Base-by-base conservation (phyloP, 2,888 invertebrate species). In the Stictocephala bisonia region DNA sequence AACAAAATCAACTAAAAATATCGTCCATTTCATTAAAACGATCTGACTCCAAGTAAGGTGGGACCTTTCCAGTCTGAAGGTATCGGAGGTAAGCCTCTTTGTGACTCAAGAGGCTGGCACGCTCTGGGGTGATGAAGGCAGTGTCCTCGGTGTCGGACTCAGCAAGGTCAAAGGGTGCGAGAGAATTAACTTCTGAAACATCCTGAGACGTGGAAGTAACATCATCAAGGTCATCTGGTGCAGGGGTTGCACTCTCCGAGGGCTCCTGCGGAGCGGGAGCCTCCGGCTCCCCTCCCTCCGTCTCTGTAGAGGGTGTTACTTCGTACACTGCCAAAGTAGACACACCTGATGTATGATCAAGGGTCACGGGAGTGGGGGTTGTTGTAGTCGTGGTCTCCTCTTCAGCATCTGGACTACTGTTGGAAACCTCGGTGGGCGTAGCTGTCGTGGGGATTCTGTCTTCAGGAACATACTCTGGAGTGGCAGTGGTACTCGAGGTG, bases 301-400 rank as follows among this genome's bases (percentile, higher is more conserved):
- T n/a, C n/a, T n/a, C n/a, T n/a, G n/a, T n/a, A n/a, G 60, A 35
- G 40, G 60, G 60, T 4, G 60, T 60, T 22, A 60, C 60, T 40
- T 60, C 60, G 60, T 15, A 60, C 60, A 60, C 60, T 20, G 60
- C 60, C 60, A 60, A 24, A 18, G 60, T 60, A 24, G 60, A 60
- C 6, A 60, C 60, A 6, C 22, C 15, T 31, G 3, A 3, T 4
- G 60, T 35, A 7, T 6, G 7, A 6, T 44, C 44, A 9, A 18
- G 2, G 3, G 56, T 3, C 24, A 35, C 31, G 1, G 60, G 35
- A 7, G 13, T 40, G 20, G 35, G 31, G 22, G 60, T 27, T 6
- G 56, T 56, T 6, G 56, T 24, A 4, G 56, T 27, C 6, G 15
- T 44, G 7, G 44, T 44, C 4, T 6, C 9, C 44, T n/a, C n/a